These are phyloP conservation scores for Willisornis vidua DNA, from an alignment of 2,113 vertebrate species.

Conservation along the genomic window DNA sequence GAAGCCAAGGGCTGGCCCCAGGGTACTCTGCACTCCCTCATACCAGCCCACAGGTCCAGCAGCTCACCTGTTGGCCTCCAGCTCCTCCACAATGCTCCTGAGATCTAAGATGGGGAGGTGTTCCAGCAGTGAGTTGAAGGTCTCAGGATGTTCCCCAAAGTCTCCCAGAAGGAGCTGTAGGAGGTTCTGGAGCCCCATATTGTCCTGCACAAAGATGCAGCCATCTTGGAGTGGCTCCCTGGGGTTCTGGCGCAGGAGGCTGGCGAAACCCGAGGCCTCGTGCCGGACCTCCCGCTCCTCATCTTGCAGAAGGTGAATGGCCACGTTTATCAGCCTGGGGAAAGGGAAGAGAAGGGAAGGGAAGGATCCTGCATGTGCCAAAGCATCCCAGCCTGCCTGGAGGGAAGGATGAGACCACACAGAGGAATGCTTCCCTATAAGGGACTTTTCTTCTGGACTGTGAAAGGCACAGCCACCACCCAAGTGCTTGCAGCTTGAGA, in stretches of 20 bases:
- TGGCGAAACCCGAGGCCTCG: constrained; percentile 74
- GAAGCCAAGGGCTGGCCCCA: neutral
- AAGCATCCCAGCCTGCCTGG: neutral
- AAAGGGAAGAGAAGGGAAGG: neutral
- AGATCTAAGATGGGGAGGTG: constrained; percentile 79
- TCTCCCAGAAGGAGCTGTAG: constrained; percentile 76
- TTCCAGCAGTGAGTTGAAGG: constrained; percentile 74
- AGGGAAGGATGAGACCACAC: neutral
- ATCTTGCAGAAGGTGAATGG: constrained; percentile 85
- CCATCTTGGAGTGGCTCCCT: neutral
- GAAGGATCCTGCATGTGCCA: fast-evolving
- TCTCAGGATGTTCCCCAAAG: constrained; percentile 67
- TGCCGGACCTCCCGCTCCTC: constrained; percentile 80
- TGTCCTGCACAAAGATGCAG: constrained; percentile 75
- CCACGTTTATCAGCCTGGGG: constrained; percentile 76
- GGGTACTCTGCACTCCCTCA: fast-evolving
- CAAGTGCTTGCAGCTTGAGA: neutral
- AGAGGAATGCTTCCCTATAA: neutral
- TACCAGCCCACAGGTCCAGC: neutral
- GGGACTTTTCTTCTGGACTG: neutral
- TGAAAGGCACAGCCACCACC: neutral
- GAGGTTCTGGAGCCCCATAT: constrained; percentile 74
- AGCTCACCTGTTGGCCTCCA: constrained; percentile 71
- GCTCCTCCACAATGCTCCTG: constrained; percentile 62
- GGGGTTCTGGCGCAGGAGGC: neutral